Evolutionary conservation across 1,140 invertebrate genomes (phyloP).

Genomic region (Bombus pyrosoma): DNA sequence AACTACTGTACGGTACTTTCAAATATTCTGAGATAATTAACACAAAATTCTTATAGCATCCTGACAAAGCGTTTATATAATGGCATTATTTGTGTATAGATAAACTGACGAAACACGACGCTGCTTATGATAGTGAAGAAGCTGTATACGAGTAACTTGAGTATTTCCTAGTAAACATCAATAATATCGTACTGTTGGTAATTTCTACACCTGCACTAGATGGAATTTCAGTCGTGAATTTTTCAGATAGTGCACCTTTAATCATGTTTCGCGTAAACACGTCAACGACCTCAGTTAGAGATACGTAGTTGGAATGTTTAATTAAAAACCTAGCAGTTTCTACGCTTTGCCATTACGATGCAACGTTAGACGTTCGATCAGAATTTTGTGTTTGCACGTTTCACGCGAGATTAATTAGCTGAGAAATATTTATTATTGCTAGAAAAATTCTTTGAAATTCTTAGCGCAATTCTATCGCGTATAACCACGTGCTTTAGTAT

Average conservation of each 20-base stretch:
- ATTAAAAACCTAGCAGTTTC: not conserved
- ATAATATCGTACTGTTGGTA: not conserved
- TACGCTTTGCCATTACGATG: not conserved
- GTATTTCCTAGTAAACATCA: conserved; percentile 24
- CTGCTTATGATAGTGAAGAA: conserved; percentile 15
- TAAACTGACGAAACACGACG: conserved; percentile 25
- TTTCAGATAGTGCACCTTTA: not conserved
- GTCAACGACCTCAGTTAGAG: not conserved
- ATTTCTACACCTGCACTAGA: conserved; percentile 22
- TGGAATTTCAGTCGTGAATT: conserved; percentile 23
- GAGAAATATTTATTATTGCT: not conserved
- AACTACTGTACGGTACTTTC: too few relatives aligned
- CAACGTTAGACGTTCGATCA: not conserved
- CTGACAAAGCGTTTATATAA: not conserved
- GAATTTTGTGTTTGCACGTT: not conserved
- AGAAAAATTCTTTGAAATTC: not conserved
- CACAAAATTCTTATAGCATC: not conserved
- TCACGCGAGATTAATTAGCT: not conserved
- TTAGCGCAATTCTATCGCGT: not conserved
- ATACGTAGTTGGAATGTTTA: not conserved
- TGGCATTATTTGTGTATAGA: not conserved
- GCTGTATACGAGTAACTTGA: conserved; percentile 21
- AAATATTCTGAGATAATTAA: too few relatives aligned
- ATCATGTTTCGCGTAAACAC: not conserved
- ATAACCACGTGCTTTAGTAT: not conserved